A percentile compares a stretch with the other conserved stretches of the same genome.
These are phyloP conservation scores for Microctonus brassicae DNA, from an alignment of 2,888 invertebrate genomes.

Conservation along the genomic window DNA sequence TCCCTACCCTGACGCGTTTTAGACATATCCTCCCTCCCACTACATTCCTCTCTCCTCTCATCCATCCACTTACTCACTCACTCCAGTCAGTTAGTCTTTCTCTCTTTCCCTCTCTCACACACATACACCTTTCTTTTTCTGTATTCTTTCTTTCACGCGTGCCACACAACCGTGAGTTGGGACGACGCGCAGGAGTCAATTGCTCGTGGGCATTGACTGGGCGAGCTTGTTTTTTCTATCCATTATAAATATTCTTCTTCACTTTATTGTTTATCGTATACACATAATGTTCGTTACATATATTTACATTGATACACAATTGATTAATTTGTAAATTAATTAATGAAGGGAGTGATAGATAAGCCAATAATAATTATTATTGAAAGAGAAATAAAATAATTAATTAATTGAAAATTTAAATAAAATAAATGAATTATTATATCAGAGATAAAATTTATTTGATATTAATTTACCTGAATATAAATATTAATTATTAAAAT, in stretches of 20 bases:
- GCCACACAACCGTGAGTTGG: conserved; percentile 57
- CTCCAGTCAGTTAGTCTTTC: conserved; percentile 56
- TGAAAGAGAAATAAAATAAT: no score
- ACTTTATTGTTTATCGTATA: conserved; percentile 4
- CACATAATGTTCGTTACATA: no score
- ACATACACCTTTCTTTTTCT: no score
- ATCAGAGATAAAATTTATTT: no score
- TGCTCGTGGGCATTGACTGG: conserved; percentile 66
- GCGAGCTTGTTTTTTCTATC: conserved; percentile 50
- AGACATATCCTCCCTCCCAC: conserved; percentile 48
- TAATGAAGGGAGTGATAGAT: no score
- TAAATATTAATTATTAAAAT: no score
- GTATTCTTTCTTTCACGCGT: conserved; percentile 63
- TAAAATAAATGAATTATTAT: no score
- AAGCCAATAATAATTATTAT: no score
- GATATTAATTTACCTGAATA: no score
- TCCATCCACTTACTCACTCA: conserved; percentile 58
- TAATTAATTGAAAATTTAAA: no score
- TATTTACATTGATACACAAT: no score
- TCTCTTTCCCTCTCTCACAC: conserved; percentile 54
- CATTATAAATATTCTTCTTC: conserved; percentile 25
- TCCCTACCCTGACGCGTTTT: conserved; percentile 31
- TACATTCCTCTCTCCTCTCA: conserved; percentile 53
- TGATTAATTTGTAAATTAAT: no score
- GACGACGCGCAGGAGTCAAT: conserved; percentile 65